Base-by-base conservation (phyloP, 1,140 invertebrate genomes). In the Scaptomyza pallida region DNA sequence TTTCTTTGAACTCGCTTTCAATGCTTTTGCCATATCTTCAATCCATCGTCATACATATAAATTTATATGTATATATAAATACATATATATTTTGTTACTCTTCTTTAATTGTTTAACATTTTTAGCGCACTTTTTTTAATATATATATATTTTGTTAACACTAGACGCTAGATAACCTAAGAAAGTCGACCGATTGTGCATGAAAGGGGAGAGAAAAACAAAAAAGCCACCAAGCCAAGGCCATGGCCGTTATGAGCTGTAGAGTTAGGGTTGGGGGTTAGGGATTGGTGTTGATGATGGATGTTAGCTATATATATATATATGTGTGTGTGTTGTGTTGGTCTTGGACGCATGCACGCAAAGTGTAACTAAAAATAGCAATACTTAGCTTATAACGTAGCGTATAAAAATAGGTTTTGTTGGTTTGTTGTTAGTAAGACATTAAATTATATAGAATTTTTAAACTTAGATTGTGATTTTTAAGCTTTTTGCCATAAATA, bases 351-450 rank as follows among this genome's bases (percentile, higher is more conserved):
- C 80, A 79, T 74, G 72, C 76, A 85, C 80, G 72, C 81, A 80
- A 72, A 83, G 68, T 73, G 50, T 45, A 86, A 85, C 81, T 85
- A 85, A 86, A 86, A 73, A 72, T 85, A 85, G 69, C 76, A 85
- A 85, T 85, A 85, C 80, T 85, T 86, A 85, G 73, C 77, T 85
- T 85, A 86, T 40, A 79, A 86, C 69, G 50, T 85, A 86, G 81
- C 63, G 57, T 85, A 86, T 86, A 85, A 85, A 81, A 89, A 83
- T 89, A 76, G 67, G 70, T n/a, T n/a, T n/a, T n/a, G n/a, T n/a
- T n/a, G n/a, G n/a, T 79, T 47, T 47, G 65, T 61, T 78, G 67
- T 70, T 76, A 56, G 56, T 68, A 70, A 72, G 59, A 61, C 59
- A 48, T 80, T 67, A 76, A 85, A 86, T 80, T 72, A 86, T 75